Evolutionary conservation across 2,113 vertebrate species (phyloP).

Genomic region (Grammomys surdaster): DNA sequence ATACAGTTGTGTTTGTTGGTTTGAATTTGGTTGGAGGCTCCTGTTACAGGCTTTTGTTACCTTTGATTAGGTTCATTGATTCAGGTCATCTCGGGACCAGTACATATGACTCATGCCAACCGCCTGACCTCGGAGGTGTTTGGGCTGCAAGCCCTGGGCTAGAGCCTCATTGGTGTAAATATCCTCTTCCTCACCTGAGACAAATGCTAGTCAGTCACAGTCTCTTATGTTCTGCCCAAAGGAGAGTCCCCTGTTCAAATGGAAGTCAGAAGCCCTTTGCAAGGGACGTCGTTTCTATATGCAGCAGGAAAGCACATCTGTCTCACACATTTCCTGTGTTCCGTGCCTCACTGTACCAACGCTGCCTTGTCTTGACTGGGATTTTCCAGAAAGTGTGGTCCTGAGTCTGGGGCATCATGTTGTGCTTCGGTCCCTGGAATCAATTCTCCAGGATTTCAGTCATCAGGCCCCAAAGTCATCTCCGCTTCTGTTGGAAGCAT

Average conservation of each 20-base stretch:
- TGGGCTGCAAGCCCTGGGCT: background rate
- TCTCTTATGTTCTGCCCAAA: too few species aligned
- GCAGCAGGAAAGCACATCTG: background rate
- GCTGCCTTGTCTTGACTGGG: background rate
- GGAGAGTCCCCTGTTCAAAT: background rate
- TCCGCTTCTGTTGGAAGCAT: background rate
- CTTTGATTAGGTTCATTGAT: background rate
- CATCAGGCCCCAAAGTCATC: background rate
- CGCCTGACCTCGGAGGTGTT: background rate
- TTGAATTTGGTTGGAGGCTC: background rate
- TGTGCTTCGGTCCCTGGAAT: background rate
- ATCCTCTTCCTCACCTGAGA: background rate
- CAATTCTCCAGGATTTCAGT: constrained; percentile 3
- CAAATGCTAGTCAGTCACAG: rapidly evolving
- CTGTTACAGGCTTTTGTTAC: background rate
- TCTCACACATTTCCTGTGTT: background rate
- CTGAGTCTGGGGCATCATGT: background rate
- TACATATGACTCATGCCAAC: background rate
- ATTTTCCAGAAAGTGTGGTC: background rate
- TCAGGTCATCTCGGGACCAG: background rate
- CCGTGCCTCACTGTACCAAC: background rate
- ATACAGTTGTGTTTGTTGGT: background rate
- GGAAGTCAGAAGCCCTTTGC: background rate
- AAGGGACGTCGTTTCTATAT: background rate
- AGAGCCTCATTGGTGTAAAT: background rate